Evolutionary conservation across 1,140 invertebrate species (phyloP), one percentile per base, ranked within the genome.

Genomic region (Sminthurides bifidus): DNA sequence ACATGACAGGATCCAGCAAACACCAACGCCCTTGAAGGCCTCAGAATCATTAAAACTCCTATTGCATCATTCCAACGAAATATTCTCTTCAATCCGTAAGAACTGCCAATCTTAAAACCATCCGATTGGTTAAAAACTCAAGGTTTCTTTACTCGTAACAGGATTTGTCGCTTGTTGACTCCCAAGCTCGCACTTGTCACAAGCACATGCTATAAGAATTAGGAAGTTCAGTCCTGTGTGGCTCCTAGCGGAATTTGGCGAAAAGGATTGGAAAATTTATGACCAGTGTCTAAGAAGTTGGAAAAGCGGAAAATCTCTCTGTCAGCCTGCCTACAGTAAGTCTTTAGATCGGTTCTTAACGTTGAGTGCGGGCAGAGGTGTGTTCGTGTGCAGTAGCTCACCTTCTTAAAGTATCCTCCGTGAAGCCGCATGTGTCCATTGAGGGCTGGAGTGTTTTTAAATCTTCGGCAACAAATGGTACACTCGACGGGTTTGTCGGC

Each of bases 351-450:
- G n/a, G n/a, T n/a, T n/a, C n/a, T n/a, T 35, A 35, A 10, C 10
- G n/a, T 10, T 35, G n/a, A 10, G 8, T 35, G n/a, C 33, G n/a
- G 10, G n/a, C 33, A 35, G 10, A 35, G 8, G n/a, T 35, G n/a
- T n/a, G 45, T 10, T 12, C 10, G 23, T 21, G 27, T 8, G 29
- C 10, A 27, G 15, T 10, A 5, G 30, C 53, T 65, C 70, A 86
- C 86, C 80, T 93, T 94, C 72, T 94, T 94, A 68, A 92, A 89
- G 71, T 94, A 95, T 51, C 92, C 92, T 15, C 92, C 92, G 73
- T 96, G 92, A 23, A 95, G 75, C 65, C 92, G 76, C 92, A 95
- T 96, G 69, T 97, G 92, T 15, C 92, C 92, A 74, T 96, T 97
- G 29, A 96, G 78, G 17, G 92, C 92, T 6, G 92, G 89, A 70